phyloP scores from a whole-genome alignment of 2,888 invertebrate species.

The Habrosyne pyritoides region DNA sequence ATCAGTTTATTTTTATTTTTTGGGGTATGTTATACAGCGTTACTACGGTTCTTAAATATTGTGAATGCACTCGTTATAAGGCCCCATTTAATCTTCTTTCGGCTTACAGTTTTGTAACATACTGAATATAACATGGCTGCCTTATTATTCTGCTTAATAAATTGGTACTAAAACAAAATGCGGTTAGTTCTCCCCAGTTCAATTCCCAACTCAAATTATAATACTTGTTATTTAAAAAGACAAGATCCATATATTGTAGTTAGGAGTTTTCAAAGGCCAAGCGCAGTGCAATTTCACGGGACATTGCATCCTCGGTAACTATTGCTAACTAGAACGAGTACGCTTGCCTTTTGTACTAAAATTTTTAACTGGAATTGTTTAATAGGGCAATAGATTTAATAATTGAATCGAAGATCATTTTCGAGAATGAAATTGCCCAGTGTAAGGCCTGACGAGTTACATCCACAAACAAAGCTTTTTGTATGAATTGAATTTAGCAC shows the following conservation, averaged over 20 bases:
- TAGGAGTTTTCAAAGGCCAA: conserved; percentile 29
- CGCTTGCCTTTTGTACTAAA: not conserved
- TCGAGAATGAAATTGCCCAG: no score
- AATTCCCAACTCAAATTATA: conserved; percentile 1
- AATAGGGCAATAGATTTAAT: not conserved
- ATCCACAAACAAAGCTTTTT: no score
- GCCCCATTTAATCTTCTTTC: no score
- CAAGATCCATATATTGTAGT: conserved; percentile 14
- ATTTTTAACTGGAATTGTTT: not conserved
- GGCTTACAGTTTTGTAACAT: no score
- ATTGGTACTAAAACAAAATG: not conserved
- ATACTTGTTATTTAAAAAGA: conserved; percentile 3
- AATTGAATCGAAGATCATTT: no score
- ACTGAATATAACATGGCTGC: not conserved
- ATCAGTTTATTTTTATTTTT: no score
- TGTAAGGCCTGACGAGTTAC: no score
- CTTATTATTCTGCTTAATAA: not conserved
- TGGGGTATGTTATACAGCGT: no score
- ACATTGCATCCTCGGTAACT: conserved; percentile 37
- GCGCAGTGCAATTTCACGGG: conserved; percentile 39
- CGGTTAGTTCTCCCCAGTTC: not conserved
- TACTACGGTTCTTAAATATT: no score
- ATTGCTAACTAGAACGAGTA: conserved; percentile 11
- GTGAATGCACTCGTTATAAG: no score
- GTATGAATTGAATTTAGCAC: no score